Conservation (phyloP, 2,888 invertebrate species). For the Rhogogaster chlorosoma region DNA sequence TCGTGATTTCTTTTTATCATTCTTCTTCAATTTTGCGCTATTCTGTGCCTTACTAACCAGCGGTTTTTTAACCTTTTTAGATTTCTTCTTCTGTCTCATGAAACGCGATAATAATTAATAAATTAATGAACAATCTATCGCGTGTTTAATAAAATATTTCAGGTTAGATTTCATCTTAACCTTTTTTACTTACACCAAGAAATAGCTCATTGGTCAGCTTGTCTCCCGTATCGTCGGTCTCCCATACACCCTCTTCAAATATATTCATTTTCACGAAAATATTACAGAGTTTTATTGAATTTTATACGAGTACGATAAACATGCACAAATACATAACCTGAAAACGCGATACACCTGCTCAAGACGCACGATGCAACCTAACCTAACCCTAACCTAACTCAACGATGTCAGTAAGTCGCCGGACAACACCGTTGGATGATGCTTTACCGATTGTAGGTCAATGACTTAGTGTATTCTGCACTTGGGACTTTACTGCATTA, state of each 20-base stretch:
- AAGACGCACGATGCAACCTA: neutral
- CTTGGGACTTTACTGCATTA: neutral
- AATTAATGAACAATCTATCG: neutral
- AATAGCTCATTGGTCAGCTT: slow-evolving; percentile 60
- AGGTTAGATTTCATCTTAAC: slow-evolving; percentile 24
- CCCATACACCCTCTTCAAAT: slow-evolving; percentile 62
- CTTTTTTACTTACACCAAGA: slow-evolving; percentile 55
- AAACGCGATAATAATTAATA: neutral
- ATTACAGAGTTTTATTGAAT: neutral
- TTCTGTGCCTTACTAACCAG: neutral
- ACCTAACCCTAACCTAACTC: neutral
- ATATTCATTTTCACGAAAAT: slow-evolving; percentile 57
- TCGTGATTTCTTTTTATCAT: neutral
- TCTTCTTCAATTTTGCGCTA: neutral
- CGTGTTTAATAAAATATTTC: slow-evolving; percentile 45
- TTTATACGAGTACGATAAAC: neutral
- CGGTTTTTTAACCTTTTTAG: neutral
- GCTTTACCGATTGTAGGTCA: neutral
- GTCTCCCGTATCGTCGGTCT: slow-evolving; percentile 59
- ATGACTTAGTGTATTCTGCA: neutral
- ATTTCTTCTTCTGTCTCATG: slow-evolving; percentile 9
- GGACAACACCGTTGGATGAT: neutral
- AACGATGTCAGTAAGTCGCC: neutral
- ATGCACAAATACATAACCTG: neutral
- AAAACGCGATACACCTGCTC: neutral